Percentiles rank a stretch among this genome's conserved stretches.
Evolutionary conservation across 2,797 vertebrate genomes (phyloP).

Genomic region (Lycodopsis pacificus): DNA sequence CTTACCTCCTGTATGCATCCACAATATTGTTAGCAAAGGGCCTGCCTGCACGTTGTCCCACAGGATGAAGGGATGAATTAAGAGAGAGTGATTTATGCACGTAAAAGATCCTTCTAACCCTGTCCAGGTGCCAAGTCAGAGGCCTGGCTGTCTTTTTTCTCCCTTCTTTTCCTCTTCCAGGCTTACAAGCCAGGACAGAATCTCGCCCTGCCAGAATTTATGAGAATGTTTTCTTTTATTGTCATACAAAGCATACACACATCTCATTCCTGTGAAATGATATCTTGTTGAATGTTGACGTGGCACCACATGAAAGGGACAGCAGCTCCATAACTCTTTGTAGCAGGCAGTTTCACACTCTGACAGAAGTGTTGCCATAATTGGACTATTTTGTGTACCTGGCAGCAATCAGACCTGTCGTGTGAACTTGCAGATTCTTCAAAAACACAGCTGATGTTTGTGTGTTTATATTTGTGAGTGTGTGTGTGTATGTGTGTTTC

Average conservation of each 20-base stretch:
- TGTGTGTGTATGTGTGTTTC: not conserved
- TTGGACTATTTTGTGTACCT: slow-evolving; percentile 63
- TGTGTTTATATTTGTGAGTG: slow-evolving; percentile 40
- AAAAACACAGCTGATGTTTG: slow-evolving; percentile 53
- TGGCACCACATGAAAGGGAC: slow-evolving; percentile 75
- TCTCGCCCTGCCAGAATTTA: slow-evolving; percentile 77
- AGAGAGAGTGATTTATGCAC: slow-evolving; percentile 78
- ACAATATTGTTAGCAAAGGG: slow-evolving; percentile 56
- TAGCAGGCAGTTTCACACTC: slow-evolving; percentile 61
- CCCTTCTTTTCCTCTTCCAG: slow-evolving; percentile 59
- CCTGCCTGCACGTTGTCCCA: slow-evolving; percentile 65
- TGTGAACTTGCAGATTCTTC: slow-evolving; percentile 68
- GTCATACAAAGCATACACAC: slow-evolving; percentile 77
- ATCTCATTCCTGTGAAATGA: slow-evolving; percentile 84
- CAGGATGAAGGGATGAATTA: slow-evolving; percentile 72
- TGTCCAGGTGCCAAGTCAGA: slow-evolving; percentile 68
- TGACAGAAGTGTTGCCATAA: slow-evolving; percentile 76
- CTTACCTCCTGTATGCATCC: slow-evolving; percentile 59
- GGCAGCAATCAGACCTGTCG: slow-evolving; percentile 72
- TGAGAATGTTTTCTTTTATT: slow-evolving; percentile 84
- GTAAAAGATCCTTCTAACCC: slow-evolving; percentile 68
- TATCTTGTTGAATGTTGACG: slow-evolving; percentile 79
- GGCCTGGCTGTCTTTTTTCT: slow-evolving; percentile 60
- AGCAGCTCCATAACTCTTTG: slow-evolving; percentile 70
- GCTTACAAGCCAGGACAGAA: slow-evolving; percentile 82